Evolutionary conservation across 2,888 invertebrate genomes (phyloP), one percentile per base, ranked within the genome.

Genomic region (Coleophora flavipennella): DNA sequence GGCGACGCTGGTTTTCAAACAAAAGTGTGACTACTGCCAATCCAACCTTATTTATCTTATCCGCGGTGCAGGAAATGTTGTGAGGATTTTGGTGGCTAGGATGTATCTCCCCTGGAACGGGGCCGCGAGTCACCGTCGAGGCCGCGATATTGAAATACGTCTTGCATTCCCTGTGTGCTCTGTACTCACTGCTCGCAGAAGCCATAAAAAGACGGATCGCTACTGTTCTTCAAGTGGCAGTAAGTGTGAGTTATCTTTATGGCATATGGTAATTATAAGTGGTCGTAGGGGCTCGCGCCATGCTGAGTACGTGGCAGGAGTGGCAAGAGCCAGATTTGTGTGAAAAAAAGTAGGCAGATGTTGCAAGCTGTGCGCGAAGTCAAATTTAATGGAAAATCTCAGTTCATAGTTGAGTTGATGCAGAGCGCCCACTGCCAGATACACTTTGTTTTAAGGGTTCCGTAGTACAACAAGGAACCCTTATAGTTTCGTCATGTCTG

Each of bases 301-400:
- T 56, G 46, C 59, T 59, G 60, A 67, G 63, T 59, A 61, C 56
- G 59, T 58, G 55, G 62, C 66, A 54, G 42, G 48, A 60, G 53
- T 62, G 67, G 65, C 20, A 20, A 20, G 20, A 6, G 6, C 20
- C n/a, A n/a, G n/a, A 70, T 70, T 67, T 55, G 44, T 47, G 41
- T 43, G 50, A 68, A 73, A 79, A 72, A 74, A 55, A 28, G 9
- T 39, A 37, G 36, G 54, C 79, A 79, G 78, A 64, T 78, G 77
- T 50, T 53, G 41, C 42, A 41, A 50, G 53, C 7, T 2, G 29
- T 29, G 29, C 29, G 29, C 29, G 29, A 7, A 29, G 20, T 6
- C 56, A 67, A 74, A 67, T 70, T 65, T 61, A 56, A 60, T 62
- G 67, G 64, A 74, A 76, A 77, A 74, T 70, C 60, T 59, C 34